Percentiles rank a stretch among this genome's conserved stretches.
Conservation (phyloP, 1,140 invertebrate species). For the Eumaeus atala region DNA sequence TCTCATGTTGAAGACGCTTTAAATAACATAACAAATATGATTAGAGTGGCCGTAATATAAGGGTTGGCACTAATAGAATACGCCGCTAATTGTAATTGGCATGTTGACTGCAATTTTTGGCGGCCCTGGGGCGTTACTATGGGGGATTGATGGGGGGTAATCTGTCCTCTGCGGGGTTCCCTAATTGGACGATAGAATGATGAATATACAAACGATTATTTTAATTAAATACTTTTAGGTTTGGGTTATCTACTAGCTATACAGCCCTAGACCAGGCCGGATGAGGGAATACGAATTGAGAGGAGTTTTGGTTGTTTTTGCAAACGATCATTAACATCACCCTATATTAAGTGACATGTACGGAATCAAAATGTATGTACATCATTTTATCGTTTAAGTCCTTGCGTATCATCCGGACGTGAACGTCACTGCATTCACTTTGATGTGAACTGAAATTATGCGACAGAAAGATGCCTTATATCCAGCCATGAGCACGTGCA, state of each 20-base stretch:
- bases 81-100: slow-evolving; percentile 46
- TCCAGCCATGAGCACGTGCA: no score
- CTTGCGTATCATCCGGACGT: no score
- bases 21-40: slow-evolving; percentile 14
- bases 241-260: not conserved
- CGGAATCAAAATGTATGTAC: no score
- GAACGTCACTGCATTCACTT: no score
- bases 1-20: not conserved
- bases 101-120: slow-evolving; percentile 28
- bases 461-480: no score
- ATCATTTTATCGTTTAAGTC: no score
- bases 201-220: slow-evolving; percentile 5
- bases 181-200: slow-evolving; percentile 19
- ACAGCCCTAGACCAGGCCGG: no score
- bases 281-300: no score
- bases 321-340: no score
- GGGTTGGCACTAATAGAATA: slow-evolving; percentile 33
- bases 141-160: slow-evolving; percentile 19
- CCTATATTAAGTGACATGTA: no score
- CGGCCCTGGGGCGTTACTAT: slow-evolving; percentile 37
- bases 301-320: no score
- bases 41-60: slow-evolving; percentile 31
- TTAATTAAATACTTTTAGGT: slow-evolving; percentile 1
- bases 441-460: no score
- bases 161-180: slow-evolving; percentile 19